Conservation (phyloP, 2,888 invertebrate genomes). For the Phrixothrix hirtus region DNA sequence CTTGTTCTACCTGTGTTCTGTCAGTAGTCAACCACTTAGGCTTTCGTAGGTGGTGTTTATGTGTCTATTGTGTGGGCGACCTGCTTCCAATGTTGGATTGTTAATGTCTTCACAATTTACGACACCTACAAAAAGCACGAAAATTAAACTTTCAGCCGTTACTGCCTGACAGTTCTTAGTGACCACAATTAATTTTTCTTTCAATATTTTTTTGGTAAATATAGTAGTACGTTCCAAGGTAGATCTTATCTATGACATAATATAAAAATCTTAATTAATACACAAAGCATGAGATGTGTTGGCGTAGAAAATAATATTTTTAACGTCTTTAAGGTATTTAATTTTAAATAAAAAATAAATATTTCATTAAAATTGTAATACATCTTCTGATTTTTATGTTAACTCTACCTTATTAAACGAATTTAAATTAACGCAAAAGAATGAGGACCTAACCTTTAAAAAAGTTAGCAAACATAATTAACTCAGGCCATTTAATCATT, state of each 20-base stretch:
- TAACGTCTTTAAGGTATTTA: too few relatives aligned
- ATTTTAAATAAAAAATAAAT: too few relatives aligned
- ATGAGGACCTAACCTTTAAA: too few relatives aligned
- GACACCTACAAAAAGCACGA: conserved; percentile 6
- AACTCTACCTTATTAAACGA: too few relatives aligned
- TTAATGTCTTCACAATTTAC: conserved; percentile 19
- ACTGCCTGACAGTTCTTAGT: not conserved
- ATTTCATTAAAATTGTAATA: too few relatives aligned
- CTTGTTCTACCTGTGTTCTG: conserved; percentile 32
- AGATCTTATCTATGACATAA: not conserved
- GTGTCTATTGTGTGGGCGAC: conserved; percentile 42
- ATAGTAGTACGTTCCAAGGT: not conserved
- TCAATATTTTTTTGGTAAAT: not conserved
- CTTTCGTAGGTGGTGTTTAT: conserved; percentile 43
- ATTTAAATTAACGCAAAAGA: too few relatives aligned
- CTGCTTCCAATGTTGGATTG: conserved; percentile 29
- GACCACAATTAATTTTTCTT: conserved; percentile 1
- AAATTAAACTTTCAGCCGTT: conserved; percentile 6
- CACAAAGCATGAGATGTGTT: not conserved
- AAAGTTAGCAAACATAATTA: too few relatives aligned
- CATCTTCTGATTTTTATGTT: too few relatives aligned
- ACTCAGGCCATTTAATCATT: too few relatives aligned
- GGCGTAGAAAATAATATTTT: too few relatives aligned
- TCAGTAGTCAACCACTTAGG: conserved; percentile 42
- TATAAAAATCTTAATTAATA: not conserved